phyloP scores from a whole-genome alignment of 2,113 vertebrate genomes.

The Hippocampus barbouri region DNA sequence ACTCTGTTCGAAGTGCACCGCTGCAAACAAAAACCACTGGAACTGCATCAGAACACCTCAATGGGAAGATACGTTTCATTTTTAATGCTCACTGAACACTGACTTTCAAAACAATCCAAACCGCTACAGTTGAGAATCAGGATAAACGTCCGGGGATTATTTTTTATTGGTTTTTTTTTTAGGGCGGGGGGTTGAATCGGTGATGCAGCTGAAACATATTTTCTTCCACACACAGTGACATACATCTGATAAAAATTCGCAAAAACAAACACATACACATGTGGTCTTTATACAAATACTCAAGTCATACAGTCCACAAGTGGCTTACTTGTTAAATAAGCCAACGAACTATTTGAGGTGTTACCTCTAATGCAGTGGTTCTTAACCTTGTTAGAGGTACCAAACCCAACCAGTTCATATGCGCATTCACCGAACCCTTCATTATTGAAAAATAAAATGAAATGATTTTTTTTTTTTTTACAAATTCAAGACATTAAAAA shows the following conservation, averaged over 20 bases:
- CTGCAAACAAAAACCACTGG: constrained; percentile 36
- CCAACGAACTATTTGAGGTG: background rate
- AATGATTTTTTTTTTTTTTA: too few species aligned
- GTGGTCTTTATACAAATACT: background rate
- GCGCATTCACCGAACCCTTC: too few species aligned
- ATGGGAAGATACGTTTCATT: constrained; percentile 15
- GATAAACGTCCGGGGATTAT: background rate
- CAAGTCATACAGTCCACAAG: background rate
- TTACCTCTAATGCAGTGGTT: too few species aligned
- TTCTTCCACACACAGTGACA: background rate
- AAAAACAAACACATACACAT: background rate
- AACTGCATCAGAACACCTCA: constrained; percentile 37
- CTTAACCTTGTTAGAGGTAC: too few species aligned
- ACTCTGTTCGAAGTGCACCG: constrained; percentile 11
- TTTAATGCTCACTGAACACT: background rate
- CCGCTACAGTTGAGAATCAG: background rate
- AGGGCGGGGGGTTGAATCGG: background rate
- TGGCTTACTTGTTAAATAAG: background rate
- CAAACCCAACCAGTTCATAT: too few species aligned
- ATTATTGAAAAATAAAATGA: too few species aligned
- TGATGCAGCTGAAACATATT: background rate
- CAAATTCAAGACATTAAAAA: too few species aligned
- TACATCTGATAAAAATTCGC: background rate
- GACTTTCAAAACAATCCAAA: background rate
- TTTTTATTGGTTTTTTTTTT: background rate